phyloP scores from a whole-genome alignment of 53 echinoderm and acorn worm species.

The Mesocentrotus franciscanus region DNA sequence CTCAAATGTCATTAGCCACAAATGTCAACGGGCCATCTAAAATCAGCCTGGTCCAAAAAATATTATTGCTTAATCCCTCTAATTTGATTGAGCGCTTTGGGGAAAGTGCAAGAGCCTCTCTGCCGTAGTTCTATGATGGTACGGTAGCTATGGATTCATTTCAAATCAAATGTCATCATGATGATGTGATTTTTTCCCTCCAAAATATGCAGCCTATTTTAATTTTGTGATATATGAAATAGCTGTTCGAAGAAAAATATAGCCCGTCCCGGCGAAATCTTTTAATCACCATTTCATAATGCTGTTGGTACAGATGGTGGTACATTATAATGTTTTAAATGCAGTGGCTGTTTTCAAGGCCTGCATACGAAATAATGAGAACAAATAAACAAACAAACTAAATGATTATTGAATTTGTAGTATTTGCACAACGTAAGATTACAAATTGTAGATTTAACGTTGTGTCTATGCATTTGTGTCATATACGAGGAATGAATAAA shows the following conservation, averaged over 20 bases:
- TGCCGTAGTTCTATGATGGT: neutral
- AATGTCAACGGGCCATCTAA: constrained; percentile 26
- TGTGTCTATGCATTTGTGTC: neutral
- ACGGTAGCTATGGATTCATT: neutral
- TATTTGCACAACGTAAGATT: neutral
- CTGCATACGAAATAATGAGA: too few relatives aligned
- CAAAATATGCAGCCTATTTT: too few relatives aligned
- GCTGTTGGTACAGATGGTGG: neutral
- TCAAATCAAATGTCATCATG: neutral
- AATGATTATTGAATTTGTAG: neutral
- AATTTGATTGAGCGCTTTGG: neutral
- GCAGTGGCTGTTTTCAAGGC: too few relatives aligned
- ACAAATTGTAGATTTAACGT: neutral
- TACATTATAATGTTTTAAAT: neutral
- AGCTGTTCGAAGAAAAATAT: neutral
- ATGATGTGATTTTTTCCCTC: neutral
- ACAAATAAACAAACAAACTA: neutral
- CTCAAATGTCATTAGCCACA: constrained; percentile 30
- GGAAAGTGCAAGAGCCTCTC: constrained; percentile 15
- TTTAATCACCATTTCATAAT: neutral
- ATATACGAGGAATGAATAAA: too few relatives aligned
- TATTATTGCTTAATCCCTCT: constrained; percentile 26
- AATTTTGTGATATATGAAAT: neutral
- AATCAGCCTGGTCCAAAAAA: neutral
- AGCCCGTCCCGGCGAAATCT: neutral